Base-by-base conservation (phyloP, 2,113 vertebrate genomes). In the Ceyx melanurus region DNA sequence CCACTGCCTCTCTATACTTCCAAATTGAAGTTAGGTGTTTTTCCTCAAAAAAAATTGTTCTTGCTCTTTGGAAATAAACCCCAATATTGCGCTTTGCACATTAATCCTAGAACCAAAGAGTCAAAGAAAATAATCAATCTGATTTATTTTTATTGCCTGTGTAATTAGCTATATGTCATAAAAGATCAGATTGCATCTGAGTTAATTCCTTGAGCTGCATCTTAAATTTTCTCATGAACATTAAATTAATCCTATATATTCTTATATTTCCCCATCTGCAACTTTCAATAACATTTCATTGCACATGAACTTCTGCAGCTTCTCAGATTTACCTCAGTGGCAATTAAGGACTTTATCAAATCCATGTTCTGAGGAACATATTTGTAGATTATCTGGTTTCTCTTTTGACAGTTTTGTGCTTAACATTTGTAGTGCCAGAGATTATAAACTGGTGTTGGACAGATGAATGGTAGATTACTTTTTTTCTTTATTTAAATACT, bases 111-210 rank as follows among this genome's bases (percentile, higher is more conserved):
- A 95, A 50, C 29, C 43, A 88, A 40, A 68, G 57, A 86, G 78
- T 92, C 79, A 93, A 86, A 74, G 25, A 84, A 89, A 95, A 92
- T 79, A 88, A 96, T 94, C 61, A 87, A 67, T 83, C 90, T 88
- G 58, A 93, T 95, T 93, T 93, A 15, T 91, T 94, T 89, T 96
- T 84, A 94, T 86, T 95, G 93, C 91, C 66, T 65, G 26, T 82
- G 56, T 94, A 93, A 97, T 97, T 94, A 95, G 73, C 74, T 95
- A 70, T 91, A 83, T 93, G 94, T 94, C 95, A 95, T 91, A 90
- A 94, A 97, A 94, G 64, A 95, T 92, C 82, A 92, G 76, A 71
- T 68, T 91, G 84, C 90, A 79, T 93, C 84, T 94, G 90, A 84
- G 79, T 90, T 95, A 96, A 96, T 94, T 95, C 94, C 66, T 67